These are phyloP conservation scores for Eupithecia insigniata DNA, from an alignment of 2,888 invertebrate genomes.

Conservation along the genomic window DNA sequence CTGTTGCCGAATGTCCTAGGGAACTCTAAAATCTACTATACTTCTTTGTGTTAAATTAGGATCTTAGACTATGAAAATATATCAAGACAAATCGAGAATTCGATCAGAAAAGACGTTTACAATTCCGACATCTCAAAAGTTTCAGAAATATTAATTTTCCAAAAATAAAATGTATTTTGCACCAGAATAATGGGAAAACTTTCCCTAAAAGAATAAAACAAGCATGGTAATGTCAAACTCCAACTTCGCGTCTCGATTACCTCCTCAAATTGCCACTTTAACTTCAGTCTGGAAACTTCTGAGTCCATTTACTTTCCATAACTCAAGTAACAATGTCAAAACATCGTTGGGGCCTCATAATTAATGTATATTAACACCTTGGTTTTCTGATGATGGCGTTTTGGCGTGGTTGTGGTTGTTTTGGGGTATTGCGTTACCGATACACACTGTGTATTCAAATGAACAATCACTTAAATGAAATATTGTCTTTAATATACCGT, in stretches of 20 bases:
- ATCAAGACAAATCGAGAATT: background rate
- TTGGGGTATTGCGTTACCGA: conserved; percentile 60
- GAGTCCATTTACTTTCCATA: conserved; percentile 61
- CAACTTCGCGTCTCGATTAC: conserved; percentile 38
- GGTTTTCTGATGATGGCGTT: conserved; percentile 72
- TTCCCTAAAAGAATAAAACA: conserved; percentile 10
- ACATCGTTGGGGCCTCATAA: conserved; percentile 67
- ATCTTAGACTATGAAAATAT: too few relatives aligned
- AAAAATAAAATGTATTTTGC: background rate
- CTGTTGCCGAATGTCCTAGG: background rate
- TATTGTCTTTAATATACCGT: background rate
- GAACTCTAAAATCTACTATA: background rate
- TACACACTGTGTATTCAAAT: conserved; percentile 50
- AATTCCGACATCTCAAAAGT: background rate
- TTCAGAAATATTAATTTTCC: background rate
- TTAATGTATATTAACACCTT: conserved; percentile 77
- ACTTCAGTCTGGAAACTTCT: conserved; percentile 46
- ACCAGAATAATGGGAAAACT: conserved; percentile 3
- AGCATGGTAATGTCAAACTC: conserved; percentile 25
- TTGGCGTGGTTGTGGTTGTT: conserved; percentile 64
- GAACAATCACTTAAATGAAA: background rate
- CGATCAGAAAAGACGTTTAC: background rate
- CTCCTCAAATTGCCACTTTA: conserved; percentile 39
- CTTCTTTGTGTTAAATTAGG: background rate
- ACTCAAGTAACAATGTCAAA: conserved; percentile 69